Base-by-base conservation (phyloP, 2,113 vertebrate genomes). In the Promerops cafer region DNA sequence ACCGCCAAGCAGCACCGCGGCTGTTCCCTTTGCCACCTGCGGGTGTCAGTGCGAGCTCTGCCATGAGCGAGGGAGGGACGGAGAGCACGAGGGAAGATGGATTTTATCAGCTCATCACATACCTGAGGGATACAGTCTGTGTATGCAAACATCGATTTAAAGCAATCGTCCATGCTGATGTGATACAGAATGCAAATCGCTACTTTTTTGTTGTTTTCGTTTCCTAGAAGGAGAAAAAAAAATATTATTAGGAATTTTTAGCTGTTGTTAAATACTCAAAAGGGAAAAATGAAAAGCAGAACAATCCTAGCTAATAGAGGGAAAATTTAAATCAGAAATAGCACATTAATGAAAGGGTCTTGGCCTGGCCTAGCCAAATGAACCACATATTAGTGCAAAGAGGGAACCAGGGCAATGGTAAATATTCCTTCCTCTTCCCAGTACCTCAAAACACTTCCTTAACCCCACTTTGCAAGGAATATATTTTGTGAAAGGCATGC, bases 51-150 rank as follows among this genome's bases (percentile, higher is more conserved):
- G 85, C 65, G 83, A 96, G 95, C 93, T 96, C 94, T 63, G 64
- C 93, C 93, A 75, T 93, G 28, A 83, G 52, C 4, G 4, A 56
- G 69, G 28, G 5, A 54, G 60, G 28, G n/a, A 82, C 53, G 5
- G 28, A 3, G 8, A 2, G n/a, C 65, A n/a, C 15, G 3, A 4
- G n/a, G 65, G 59, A 54, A 52, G 35, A 23, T 1, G 24, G 8
- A 8, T 52, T 31, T 42, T 59, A 14, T 20, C 69, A 24, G n/a
- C 13, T 14, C 24, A 3, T 28, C 50, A 7, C 28, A 1, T 98
- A 99, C 99, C 98, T 99, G 99, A 24, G 99, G 99, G 97, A 99
- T 99, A 93, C 99, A 99, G 96, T 99, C 99, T 6, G 99, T 99
- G 95, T 99, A 98, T 2, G 99, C 98, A 97, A 99, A 99, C 99